A percentile compares a stretch with the other conserved stretches of the same genome.
Conservation (phyloP, 2,888 invertebrate species). For the Morinoia aosen region DNA sequence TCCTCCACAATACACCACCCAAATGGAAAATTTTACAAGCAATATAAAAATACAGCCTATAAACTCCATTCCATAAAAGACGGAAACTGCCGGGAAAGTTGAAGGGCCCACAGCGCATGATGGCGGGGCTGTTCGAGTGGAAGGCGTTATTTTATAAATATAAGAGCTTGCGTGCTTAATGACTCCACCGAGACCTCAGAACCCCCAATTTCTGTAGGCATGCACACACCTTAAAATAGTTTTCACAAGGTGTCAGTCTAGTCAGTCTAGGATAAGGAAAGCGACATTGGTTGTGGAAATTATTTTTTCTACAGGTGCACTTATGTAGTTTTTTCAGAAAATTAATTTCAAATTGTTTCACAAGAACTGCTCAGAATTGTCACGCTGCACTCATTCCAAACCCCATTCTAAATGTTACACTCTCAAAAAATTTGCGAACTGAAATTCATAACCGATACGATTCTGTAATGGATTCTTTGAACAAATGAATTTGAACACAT, state of each 20-base stretch:
- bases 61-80: constrained; percentile 44
- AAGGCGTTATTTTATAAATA: neutral
- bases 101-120: neutral
- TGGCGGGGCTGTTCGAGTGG: constrained; percentile 13
- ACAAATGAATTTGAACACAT: neutral
- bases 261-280: neutral
- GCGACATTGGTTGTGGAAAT: neutral
- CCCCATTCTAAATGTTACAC: neutral
- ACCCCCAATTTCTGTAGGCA: neutral
- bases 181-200: neutral
- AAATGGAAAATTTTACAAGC: constrained; percentile 48
- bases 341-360: neutral
- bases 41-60: constrained; percentile 48
- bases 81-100: constrained; percentile 1
- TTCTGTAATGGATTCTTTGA: neutral
- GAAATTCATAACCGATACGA: neutral
- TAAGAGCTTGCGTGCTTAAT: neutral
- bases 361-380: neutral
- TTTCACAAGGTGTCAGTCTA: neutral
- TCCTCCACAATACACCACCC: constrained; percentile 25
- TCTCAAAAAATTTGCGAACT: neutral
- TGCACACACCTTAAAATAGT: neutral
- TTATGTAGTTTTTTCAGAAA: neutral
- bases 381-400: neutral
- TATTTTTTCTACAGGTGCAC: neutral